These are phyloP conservation scores for Sebastes schlegelii DNA, from an alignment of 2,113 vertebrate genomes.

Conservation along the genomic window DNA sequence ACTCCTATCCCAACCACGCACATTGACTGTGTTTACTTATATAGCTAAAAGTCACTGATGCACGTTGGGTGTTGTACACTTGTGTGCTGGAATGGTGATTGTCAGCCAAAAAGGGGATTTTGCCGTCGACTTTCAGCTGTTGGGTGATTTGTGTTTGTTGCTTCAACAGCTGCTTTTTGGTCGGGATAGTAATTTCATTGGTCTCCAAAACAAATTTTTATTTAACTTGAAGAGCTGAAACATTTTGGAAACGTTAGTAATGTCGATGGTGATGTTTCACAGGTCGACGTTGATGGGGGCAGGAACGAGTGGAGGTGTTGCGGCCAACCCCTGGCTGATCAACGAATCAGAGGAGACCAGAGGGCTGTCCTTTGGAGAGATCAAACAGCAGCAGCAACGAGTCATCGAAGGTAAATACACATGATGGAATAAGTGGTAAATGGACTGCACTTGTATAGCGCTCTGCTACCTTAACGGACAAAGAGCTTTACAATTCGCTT, in stretches of 20 bases:
- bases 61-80: constrained; percentile 15
- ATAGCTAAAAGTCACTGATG: constrained; percentile 34
- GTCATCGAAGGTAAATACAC: constrained; percentile 90
- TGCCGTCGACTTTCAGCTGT: background rate
- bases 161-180: background rate
- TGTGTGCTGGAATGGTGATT: constrained; percentile 25
- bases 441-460: background rate
- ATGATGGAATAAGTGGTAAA: background rate
- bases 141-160: constrained; percentile 3
- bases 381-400: constrained; percentile 92
- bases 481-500: background rate
- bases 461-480: background rate
- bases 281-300: constrained; percentile 90
- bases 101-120: constrained; percentile 6
- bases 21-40: constrained; percentile 49
- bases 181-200: background rate
- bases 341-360: constrained; percentile 93
- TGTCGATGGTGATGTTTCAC: constrained; percentile 21
- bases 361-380: constrained; percentile 89
- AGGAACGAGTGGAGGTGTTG: constrained; percentile 69
- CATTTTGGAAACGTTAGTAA: background rate
- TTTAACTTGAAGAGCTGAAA: background rate
- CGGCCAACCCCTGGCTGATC: constrained; percentile 91
- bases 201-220: background rate
- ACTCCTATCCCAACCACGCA: background rate